Evolutionary conservation across 1,140 invertebrate species (phyloP).

Genomic region (Drosophila aff.): DNA sequence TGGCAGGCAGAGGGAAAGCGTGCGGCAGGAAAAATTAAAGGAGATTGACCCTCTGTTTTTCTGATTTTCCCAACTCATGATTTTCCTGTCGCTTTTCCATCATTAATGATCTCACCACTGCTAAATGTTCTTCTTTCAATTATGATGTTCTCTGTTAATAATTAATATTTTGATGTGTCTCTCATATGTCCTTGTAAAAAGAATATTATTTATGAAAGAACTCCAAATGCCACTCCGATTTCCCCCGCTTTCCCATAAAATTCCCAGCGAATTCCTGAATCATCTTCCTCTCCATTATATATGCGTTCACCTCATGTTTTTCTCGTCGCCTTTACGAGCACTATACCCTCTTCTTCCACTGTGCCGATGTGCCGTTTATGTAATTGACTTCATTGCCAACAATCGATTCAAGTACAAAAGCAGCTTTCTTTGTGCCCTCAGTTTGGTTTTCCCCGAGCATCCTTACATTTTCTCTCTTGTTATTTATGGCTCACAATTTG

Average conservation of each 20-base stretch:
- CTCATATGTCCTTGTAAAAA: too few relatives aligned
- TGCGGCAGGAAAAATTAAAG: slow-evolving; percentile 3
- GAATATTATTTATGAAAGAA: too few relatives aligned
- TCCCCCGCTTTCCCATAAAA: too few relatives aligned
- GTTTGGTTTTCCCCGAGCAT: slow-evolving; percentile 27
- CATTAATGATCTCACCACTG: neutral
- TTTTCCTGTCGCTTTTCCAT: neutral
- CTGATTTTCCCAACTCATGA: slow-evolving; percentile 12
- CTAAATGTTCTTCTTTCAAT: too few relatives aligned
- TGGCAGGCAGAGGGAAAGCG: slow-evolving; percentile 27
- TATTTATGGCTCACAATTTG: slow-evolving; percentile 53
- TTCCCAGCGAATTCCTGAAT: neutral
- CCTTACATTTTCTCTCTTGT: slow-evolving; percentile 8
- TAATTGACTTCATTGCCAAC: slow-evolving; percentile 65
- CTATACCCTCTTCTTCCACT: neutral
- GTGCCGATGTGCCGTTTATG: slow-evolving; percentile 46
- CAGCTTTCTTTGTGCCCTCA: slow-evolving; percentile 20
- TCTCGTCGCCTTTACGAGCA: neutral
- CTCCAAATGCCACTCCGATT: too few relatives aligned
- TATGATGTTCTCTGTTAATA: too few relatives aligned
- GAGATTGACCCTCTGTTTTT: slow-evolving; percentile 14
- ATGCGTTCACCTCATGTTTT: slow-evolving; percentile 18
- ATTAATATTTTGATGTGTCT: too few relatives aligned
- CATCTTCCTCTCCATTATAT: neutral
- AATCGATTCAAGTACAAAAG: slow-evolving; percentile 57